phyloP scores from a whole-genome alignment of 2,888 invertebrate species.

The Drosophila anceps region DNA sequence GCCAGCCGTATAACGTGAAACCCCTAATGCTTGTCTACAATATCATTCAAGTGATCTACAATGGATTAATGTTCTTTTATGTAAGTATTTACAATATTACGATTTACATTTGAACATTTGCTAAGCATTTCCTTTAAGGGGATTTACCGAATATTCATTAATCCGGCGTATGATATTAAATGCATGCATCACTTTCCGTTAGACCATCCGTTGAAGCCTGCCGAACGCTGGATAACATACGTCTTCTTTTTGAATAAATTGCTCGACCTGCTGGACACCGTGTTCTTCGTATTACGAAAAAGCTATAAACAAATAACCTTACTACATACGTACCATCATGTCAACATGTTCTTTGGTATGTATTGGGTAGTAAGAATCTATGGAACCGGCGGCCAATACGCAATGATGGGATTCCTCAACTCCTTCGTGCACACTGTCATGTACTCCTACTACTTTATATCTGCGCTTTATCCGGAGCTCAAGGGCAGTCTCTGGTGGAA shows the following conservation, averaged over 20 bases:
- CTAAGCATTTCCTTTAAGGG: constrained; percentile 7
- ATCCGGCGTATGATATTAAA: background rate
- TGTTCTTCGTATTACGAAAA: constrained; percentile 95
- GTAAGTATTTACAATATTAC: constrained; percentile 59
- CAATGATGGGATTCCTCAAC: constrained; percentile 85
- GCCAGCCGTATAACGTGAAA: constrained; percentile 90
- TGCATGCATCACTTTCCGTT: constrained; percentile 27
- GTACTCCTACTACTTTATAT: constrained; percentile 86
- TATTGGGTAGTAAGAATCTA: constrained; percentile 91
- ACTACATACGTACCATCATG: constrained; percentile 95
- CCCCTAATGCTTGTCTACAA: constrained; percentile 92
- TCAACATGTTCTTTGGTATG: constrained; percentile 89
- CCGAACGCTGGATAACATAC: constrained; percentile 51
- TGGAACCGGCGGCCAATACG: constrained; percentile 87
- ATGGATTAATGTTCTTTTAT: constrained; percentile 86
- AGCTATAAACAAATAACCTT: constrained; percentile 94
- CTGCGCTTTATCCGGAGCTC: constrained; percentile 85
- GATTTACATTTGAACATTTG: background rate
- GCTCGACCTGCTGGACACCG: constrained; percentile 91
- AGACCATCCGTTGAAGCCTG: constrained; percentile 23
- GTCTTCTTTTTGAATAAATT: constrained; percentile 86
- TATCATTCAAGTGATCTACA: constrained; percentile 93
- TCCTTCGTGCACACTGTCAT: constrained; percentile 86
- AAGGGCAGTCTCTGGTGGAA: constrained; percentile 86
- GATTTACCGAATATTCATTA: background rate